Conservation (phyloP, 2,888 invertebrate genomes). For the Dasysyrphus albostriatus region DNA sequence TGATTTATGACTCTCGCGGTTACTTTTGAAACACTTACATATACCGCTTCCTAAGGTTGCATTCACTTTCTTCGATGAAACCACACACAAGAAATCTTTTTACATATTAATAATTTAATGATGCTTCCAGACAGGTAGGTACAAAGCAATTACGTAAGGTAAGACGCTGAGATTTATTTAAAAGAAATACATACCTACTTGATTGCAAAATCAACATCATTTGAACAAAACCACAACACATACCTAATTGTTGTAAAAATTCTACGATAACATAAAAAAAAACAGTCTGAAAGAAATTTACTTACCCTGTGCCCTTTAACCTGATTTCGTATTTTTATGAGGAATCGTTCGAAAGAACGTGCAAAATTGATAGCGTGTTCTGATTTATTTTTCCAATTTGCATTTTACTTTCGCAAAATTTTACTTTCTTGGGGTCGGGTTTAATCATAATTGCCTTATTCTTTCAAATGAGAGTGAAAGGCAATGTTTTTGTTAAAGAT, state of each 20-base stretch:
- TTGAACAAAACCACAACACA: slow-evolving; percentile 1
- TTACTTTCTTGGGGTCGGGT: not conserved
- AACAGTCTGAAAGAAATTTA: not conserved
- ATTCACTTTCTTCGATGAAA: slow-evolving; percentile 26
- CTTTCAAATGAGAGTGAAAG: not conserved
- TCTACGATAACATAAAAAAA: not conserved
- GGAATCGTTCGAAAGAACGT: not conserved
- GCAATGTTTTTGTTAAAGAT: not conserved
- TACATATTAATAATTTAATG: not conserved
- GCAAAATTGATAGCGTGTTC: slow-evolving; percentile 4
- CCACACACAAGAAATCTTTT: not conserved
- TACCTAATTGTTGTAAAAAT: not conserved
- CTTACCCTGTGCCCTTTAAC: not conserved
- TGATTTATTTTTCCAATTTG: not conserved
- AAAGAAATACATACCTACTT: not conserved
- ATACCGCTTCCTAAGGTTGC: not conserved
- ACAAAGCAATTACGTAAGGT: not conserved
- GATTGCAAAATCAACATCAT: not conserved
- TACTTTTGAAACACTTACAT: not conserved
- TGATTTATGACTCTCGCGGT: slow-evolving; percentile 40
- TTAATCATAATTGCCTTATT: not conserved
- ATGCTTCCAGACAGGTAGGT: not conserved
- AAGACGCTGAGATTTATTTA: slow-evolving; percentile 8
- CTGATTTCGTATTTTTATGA: not conserved
- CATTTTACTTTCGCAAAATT: not conserved